phyloP scores from a whole-genome alignment of 1,140 invertebrate species.

The Telenomus remus region DNA sequence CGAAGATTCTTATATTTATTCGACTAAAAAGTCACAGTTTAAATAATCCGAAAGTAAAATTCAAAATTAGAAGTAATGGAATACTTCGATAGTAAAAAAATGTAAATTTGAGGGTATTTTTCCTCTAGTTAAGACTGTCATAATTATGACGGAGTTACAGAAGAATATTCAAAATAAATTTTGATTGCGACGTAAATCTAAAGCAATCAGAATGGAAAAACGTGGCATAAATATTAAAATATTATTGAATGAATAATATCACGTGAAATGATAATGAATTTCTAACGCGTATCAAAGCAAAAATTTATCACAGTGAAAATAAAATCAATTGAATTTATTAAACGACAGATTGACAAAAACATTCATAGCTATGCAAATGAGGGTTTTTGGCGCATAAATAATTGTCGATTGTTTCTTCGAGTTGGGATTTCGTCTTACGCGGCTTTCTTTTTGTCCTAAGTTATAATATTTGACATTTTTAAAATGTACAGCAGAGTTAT shows the following conservation, averaged over 20 bases:
- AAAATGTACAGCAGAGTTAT: slow-evolving; percentile 60
- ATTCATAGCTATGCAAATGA: slow-evolving; percentile 30
- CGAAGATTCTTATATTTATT: too few species aligned
- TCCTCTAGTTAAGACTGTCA: too few species aligned
- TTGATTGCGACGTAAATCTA: neutral
- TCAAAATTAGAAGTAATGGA: too few species aligned
- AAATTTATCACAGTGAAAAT: neutral
- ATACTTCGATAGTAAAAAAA: too few species aligned
- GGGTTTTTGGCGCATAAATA: slow-evolving; percentile 24
- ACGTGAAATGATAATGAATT: neutral
- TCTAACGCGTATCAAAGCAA: neutral
- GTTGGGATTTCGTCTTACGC: neutral
- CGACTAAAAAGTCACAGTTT: too few species aligned
- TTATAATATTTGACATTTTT: slow-evolving; percentile 58
- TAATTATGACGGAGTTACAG: too few species aligned
- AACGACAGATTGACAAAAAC: too few species aligned
- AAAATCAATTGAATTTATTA: neutral
- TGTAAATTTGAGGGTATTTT: too few species aligned
- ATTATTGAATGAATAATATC: neutral
- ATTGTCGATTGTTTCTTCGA: slow-evolving; percentile 19
- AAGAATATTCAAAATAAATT: neutral
- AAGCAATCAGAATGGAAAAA: neutral
- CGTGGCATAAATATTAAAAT: slow-evolving; percentile 2
- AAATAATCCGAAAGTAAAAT: too few species aligned
- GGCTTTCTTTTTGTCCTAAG: slow-evolving; percentile 3